Base-by-base conservation (phyloP, 2,113 vertebrate genomes). In the Pseudopipra pipra region DNA sequence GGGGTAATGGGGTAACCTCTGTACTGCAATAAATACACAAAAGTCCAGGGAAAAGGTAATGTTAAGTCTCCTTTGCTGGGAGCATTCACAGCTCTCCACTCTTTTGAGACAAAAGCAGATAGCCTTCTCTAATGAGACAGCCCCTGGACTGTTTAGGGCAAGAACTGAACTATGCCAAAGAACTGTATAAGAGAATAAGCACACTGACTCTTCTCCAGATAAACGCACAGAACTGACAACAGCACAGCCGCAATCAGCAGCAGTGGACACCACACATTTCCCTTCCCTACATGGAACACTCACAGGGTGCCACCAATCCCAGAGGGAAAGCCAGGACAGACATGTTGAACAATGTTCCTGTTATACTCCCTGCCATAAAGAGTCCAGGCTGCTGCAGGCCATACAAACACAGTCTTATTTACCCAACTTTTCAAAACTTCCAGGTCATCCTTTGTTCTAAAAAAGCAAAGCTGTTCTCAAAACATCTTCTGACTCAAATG, bases 401-500 rank as follows among this genome's bases (percentile, higher is more conserved):
- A 46, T n/a, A 62, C 74, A 89, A 93, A 90, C 70, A 89, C 10
- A 11, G 20, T 20, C 44, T 47, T 93, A 76, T 76, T 93, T 87
- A 91, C 77, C 33, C 54, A 83, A 79, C 82, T 85, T 76, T 4
- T 79, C 75, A 66, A 90, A 93, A 96, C 46, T 80, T 90, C 59
- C 78, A 66, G 70, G 82, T 76, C 72, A 37, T 79, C 49, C 67
- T 93, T 91, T 80, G 41, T 88, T 94, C 85, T 49, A 21, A 79
- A 76, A 65, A 44, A 66, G 6, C 87, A 93, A 89, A 67, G 46
- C 78, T 54, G n/a, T 76, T 90, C 67, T 62, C 76, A 93, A 96
- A 94, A 92, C 67, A 76, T 90, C 76, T 90, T 96, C 85, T 77
- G 30, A 94, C 66, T 94, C 71, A 88, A 93, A 73, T 5, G 18